Conservation (phyloP, 2,797 vertebrate genomes). For the Rhinogobio ventralis region DNA sequence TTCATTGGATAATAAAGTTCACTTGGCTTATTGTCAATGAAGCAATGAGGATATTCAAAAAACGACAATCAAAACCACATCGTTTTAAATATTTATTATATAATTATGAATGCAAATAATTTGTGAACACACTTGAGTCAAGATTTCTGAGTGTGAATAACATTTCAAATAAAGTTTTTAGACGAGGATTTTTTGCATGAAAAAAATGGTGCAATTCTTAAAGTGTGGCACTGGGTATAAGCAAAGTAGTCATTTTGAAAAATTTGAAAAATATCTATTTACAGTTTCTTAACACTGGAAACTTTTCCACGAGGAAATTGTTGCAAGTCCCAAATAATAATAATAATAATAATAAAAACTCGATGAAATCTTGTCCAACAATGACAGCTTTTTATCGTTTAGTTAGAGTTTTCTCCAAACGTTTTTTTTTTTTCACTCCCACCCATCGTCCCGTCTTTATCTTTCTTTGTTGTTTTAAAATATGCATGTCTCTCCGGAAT, state of each 20-base stretch:
- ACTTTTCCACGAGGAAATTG: conserved; percentile 52
- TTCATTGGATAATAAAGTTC: conserved; percentile 12
- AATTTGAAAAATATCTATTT: conserved; percentile 1
- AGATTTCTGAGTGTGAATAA: not conserved
- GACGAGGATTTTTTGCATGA: too few species aligned
- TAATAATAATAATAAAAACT: conserved; percentile 5
- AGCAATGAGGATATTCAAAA: not conserved
- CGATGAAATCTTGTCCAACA: conserved; percentile 78
- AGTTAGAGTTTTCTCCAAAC: conserved; percentile 89
- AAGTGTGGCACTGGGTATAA: not conserved
- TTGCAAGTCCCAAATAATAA: conserved; percentile 71
- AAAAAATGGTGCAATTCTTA: too few species aligned
- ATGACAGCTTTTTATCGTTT: conserved; percentile 97
- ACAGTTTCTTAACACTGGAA: conserved; percentile 6
- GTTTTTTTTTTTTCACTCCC: conserved; percentile 71
- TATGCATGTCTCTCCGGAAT: conserved; percentile 99
- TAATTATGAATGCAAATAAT: not conserved
- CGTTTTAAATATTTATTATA: not conserved
- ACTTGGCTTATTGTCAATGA: not conserved
- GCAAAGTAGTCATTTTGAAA: not conserved
- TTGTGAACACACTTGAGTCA: not conserved
- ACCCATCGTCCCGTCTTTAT: conserved; percentile 83
- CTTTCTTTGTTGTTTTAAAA: conserved; percentile 99
- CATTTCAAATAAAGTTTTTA: not conserved
- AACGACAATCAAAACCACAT: not conserved